Base-by-base conservation (phyloP, 2,888 invertebrate genomes). In the Orthosia gothica region DNA sequence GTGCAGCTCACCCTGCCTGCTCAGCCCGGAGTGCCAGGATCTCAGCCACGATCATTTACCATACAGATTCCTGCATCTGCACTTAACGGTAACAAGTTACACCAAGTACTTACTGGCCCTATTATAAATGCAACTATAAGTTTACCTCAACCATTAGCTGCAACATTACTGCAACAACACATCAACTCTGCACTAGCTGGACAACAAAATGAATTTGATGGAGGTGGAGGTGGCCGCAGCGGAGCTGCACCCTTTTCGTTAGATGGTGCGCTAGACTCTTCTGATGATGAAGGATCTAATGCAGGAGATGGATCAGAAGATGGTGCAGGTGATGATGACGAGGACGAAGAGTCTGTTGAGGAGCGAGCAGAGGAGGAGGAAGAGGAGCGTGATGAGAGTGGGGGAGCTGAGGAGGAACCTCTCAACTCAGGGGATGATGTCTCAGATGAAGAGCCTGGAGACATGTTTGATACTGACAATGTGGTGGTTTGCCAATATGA, bases 401-500 rank as follows among this genome's bases (percentile, higher is more conserved):
- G 97, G 50, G 97, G 97, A 45, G 95, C 96, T 0, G 97, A 97
- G 84, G 97, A 99, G 97, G 99, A 99, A 92, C 99, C 99, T 0
- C 96, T 99, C 0, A 99, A 99, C 94, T 99, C 99, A 9, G 99
- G 98, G 89, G 99, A 99, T 95, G 99, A 99, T 96, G 99, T 99
- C 11, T 99, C 99, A 65, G 99, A 99, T 93, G 99, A 99, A 90
- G 99, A 99, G 92, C 98, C 99, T 0, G 97, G 98, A 81, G 99
- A 99, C 94, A 97, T 99, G 93, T 99, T 99, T 96, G 99, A 99
- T 90, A 99, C 99, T 58, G 99, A 99, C 89, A 99, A 99, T 97
- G 99, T 99, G 74, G 99, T 99, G 80, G 99, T 99, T 76, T 99
- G 99, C 94, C 99, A 99, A 95, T 99, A 99, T 96, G 99, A 99